A percentile compares a stretch with the other conserved stretches of the same genome.
Conservation (phyloP, 2,888 invertebrate genomes). For the Ormyrus rosae region DNA sequence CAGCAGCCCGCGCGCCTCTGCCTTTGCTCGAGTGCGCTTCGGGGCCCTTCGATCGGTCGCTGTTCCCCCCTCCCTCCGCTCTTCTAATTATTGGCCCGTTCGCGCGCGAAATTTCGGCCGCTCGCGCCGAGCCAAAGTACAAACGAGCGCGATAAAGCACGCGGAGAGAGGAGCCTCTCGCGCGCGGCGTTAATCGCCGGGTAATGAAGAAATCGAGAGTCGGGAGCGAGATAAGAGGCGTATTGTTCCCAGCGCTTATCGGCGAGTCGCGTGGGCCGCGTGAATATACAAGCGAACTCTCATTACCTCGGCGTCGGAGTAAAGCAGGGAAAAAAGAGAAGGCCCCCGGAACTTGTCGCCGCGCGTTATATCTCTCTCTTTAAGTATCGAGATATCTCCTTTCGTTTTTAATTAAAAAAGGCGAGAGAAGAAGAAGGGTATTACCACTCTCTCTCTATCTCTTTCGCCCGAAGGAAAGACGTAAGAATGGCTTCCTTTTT, state of each 20-base stretch:
- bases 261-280: background rate
- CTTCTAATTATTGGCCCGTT: background rate
- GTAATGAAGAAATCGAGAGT: slow-evolving; percentile 44
- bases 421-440: background rate
- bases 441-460: slow-evolving; percentile 32
- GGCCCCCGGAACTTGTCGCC: slow-evolving; percentile 48
- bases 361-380: slow-evolving; percentile 47
- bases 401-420: slow-evolving; percentile 53
- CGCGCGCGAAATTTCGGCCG: too few relatives aligned
- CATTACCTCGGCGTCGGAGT: background rate
- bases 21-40: slow-evolving; percentile 56
- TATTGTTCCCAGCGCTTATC: slow-evolving; percentile 30
- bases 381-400: slow-evolving; percentile 53
- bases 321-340: slow-evolving; percentile 36
- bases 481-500: slow-evolving; percentile 29
- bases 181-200: slow-evolving; percentile 2
- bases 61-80: background rate
- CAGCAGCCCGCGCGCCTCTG: slow-evolving; percentile 14
- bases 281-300: background rate
- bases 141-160: too few relatives aligned
- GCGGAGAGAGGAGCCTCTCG: too few relatives aligned
- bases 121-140: too few relatives aligned
- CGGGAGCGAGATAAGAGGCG: background rate
- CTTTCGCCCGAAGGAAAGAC: slow-evolving; percentile 11
- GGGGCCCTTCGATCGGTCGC: background rate